Percentiles rank a stretch among this genome's conserved stretches.
Evolutionary conservation across 2,888 invertebrate genomes (phyloP).

Genomic region (Lathronympha strigana): DNA sequence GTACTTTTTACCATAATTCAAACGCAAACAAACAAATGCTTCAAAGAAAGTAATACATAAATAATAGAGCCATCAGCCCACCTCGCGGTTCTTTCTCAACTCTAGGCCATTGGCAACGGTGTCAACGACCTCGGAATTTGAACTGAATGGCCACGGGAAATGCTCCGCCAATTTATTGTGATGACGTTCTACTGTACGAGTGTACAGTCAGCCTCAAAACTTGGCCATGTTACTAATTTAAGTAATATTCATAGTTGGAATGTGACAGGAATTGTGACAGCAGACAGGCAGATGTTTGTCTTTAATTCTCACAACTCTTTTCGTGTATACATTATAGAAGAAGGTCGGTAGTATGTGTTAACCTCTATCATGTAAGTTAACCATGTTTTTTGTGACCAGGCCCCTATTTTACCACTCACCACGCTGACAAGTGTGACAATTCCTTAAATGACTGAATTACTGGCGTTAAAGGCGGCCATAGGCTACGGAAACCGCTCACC

Average conservation of each 20-base stretch:
- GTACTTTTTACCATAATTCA: conserved; percentile 9
- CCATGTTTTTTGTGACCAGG: no score
- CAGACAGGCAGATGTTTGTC: no score
- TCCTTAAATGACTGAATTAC: no score
- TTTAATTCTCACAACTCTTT: no score
- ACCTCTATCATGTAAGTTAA: no score
- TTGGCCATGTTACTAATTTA: neutral
- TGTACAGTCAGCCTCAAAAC: neutral
- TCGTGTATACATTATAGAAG: no score
- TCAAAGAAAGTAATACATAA: conserved; percentile 39
- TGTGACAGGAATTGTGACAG: no score
- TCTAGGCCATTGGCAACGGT: conserved; percentile 39
- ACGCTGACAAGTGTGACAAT: no score
- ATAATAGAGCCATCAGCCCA: conserved; percentile 35
- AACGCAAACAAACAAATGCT: conserved; percentile 19
- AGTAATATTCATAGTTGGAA: neutral
- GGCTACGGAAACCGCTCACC: no score
- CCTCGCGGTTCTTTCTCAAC: conserved; percentile 35
- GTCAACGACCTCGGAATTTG: conserved; percentile 31
- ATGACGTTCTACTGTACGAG: conserved; percentile 36
- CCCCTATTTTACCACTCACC: no score
- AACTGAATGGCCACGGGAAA: conserved; percentile 42
- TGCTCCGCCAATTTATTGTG: conserved; percentile 40
- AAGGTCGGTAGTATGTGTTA: no score
- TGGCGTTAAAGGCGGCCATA: no score